These are phyloP conservation scores for Aethina tumida DNA, from an alignment of 1,140 invertebrate species.

Conservation along the genomic window DNA sequence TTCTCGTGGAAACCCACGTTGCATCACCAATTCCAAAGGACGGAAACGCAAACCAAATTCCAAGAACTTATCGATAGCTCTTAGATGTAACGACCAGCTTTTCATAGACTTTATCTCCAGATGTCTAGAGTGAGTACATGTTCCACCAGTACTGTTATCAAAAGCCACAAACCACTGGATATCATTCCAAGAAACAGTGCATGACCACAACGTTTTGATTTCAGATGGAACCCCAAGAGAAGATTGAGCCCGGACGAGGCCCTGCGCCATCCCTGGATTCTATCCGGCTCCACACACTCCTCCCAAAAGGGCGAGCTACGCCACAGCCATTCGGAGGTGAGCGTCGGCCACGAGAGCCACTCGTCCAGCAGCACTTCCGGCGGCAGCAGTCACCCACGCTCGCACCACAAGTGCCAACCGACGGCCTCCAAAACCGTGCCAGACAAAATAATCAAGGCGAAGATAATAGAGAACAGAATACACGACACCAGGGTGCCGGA, in stretches of 20 bases:
- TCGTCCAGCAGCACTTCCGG: slow-evolving; percentile 28
- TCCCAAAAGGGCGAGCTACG: slow-evolving; percentile 24
- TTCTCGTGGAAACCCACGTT: slow-evolving; percentile 82
- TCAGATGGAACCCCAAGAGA: slow-evolving; percentile 86
- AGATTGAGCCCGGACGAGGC: slow-evolving; percentile 89
- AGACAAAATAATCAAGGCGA: slow-evolving; percentile 32
- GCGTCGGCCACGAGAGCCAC: slow-evolving; percentile 29
- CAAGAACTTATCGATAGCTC: slow-evolving; percentile 62
- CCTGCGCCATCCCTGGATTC: slow-evolving; percentile 65
- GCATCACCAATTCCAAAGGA: slow-evolving; percentile 85
- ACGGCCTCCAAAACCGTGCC: slow-evolving; percentile 32
- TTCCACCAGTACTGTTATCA: too few relatives aligned
- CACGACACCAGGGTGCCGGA: slow-evolving; percentile 27
- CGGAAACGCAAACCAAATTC: slow-evolving; percentile 79
- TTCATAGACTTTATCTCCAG: slow-evolving; percentile 90
- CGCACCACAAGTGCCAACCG: slow-evolving; percentile 26
- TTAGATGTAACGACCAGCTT: slow-evolving; percentile 76
- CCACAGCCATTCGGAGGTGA: slow-evolving; percentile 34
- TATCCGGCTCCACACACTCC: slow-evolving; percentile 19
- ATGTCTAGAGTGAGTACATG: slow-evolving; percentile 75
- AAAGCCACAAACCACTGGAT: too few relatives aligned
- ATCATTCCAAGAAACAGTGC: too few relatives aligned
- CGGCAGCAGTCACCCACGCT: slow-evolving; percentile 28
- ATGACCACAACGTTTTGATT: slow-evolving; percentile 16
- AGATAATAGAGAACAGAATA: slow-evolving; percentile 30